Evolutionary conservation across 2,113 vertebrate species (phyloP).

Genomic region (Tupaia tana): DNA sequence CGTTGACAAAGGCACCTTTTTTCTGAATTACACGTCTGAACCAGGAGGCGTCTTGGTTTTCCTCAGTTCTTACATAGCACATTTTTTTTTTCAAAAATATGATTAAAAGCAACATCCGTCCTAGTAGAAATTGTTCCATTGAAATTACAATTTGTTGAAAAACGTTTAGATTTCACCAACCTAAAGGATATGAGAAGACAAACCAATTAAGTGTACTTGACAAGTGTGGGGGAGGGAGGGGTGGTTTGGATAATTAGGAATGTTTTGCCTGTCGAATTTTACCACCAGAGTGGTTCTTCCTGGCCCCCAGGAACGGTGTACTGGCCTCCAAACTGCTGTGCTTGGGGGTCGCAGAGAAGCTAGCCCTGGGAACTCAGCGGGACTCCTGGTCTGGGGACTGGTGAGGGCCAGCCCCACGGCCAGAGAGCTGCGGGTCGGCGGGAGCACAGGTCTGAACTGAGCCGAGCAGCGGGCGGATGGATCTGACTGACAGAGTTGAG

Average conservation of each 20-base stretch:
- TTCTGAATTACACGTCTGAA: conserved; percentile 77
- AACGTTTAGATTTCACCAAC: conserved; percentile 54
- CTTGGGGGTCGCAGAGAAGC: not conserved
- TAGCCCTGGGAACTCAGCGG: too few species aligned
- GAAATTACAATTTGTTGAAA: conserved; percentile 59
- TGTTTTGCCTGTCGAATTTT: not conserved
- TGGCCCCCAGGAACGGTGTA: conserved; percentile 17
- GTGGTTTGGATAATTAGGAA: not conserved
- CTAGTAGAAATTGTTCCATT: conserved; percentile 63
- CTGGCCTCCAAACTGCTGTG: not conserved
- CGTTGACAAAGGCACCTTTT: conserved; percentile 73
- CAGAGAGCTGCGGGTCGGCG: too few species aligned
- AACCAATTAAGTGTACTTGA: conserved; percentile 48
- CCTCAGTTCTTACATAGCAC: conserved; percentile 72
- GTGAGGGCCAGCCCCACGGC: too few species aligned
- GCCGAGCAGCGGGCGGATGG: conserved; percentile 59
- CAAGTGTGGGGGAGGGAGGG: not conserved
- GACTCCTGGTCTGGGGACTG: too few species aligned
- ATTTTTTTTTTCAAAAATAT: conserved; percentile 54
- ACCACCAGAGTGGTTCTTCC: conserved; percentile 2
- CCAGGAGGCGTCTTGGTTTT: conserved; percentile 68
- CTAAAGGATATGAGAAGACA: conserved; percentile 45
- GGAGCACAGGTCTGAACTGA: conserved; percentile 31
- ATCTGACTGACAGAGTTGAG: conserved; percentile 74
- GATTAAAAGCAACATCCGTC: conserved; percentile 68